These are phyloP conservation scores for Lichenostomus cassidix DNA, from an alignment of 2,113 vertebrate species.

Conservation along the genomic window DNA sequence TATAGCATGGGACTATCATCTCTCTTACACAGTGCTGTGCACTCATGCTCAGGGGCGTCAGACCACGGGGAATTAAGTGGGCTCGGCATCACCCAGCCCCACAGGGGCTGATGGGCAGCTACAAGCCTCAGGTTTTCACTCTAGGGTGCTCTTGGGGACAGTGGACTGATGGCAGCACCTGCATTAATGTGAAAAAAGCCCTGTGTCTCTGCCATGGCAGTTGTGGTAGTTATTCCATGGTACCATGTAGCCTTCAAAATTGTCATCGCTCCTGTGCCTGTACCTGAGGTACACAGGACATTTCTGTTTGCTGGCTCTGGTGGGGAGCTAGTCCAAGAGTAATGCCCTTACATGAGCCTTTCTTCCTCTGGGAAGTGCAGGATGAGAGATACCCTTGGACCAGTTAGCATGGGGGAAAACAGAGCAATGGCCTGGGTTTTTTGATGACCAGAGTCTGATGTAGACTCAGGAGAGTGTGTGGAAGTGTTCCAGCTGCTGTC, in stretches of 20 bases:
- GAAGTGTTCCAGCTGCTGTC: not conserved
- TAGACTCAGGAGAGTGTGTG: not conserved
- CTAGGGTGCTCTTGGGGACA: fast-evolving
- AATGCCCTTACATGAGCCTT: not conserved
- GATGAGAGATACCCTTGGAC: not conserved
- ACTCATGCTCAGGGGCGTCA: fast-evolving
- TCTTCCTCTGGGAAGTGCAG: not conserved
- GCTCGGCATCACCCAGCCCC: too few species aligned
- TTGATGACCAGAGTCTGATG: not conserved
- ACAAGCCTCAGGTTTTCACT: not conserved
- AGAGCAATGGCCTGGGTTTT: not conserved
- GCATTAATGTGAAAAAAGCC: not conserved
- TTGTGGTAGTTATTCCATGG: not conserved
- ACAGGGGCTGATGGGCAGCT: not conserved
- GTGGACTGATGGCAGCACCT: not conserved
- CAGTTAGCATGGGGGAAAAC: not conserved
- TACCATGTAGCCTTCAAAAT: not conserved
- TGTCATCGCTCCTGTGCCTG: fast-evolving
- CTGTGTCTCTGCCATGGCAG: fast-evolving
- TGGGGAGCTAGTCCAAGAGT: not conserved
- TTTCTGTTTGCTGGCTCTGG: not conserved
- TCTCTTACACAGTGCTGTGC: not conserved
- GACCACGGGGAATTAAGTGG: fast-evolving
- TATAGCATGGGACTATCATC: too few species aligned
- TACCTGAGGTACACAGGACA: not conserved